Base-by-base conservation (phyloP, 2,888 invertebrate species). In the Polydrusus cervinus region DNA sequence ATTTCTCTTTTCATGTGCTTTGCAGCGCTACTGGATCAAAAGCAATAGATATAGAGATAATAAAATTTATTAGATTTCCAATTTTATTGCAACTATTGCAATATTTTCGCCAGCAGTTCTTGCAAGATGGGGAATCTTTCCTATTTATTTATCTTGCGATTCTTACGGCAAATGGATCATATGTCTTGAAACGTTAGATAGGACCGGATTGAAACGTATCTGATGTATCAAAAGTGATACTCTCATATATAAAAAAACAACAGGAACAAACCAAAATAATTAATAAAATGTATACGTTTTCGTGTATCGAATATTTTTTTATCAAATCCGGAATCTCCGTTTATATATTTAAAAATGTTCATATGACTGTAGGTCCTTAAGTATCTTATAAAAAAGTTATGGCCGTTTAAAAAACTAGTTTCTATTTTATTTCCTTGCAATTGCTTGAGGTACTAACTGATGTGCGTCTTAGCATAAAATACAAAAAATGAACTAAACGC, bases 31-130 rank as follows among this genome's bases (percentile, higher is more conserved):
- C 67, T 67, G 18, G 34, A 67, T 67, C 51, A 51, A 38, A 53
- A 47, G 55, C 55, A 55, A 67, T 49, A 45, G 69, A 69, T 40
- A 65, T 20, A 34, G 10, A 69, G 69, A 69, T 69, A 69, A 69
- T 69, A 69, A 69, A 69, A 69, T 69, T 69, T 69, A 69, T 55
- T 55, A 60, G 34, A 69, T 45, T 45, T 60, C 30, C 47, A 69
- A 49, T 72, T 65, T 72, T 72, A 72, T 67, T 67, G 72, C 72
- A 60, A 43, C 57, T 38, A 45, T 61, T 47, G 75, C 75, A 75
- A 75, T 71, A 71, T 71, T 71, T 75, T 75, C 30, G 49, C 68
- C 49, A 30, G 60, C 61, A 65, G 49, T 55, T 60, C 53, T 49
- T 65, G 65, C 74, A 74, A 60, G 40, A 71, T 14, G 34, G 20